phyloP scores from a whole-genome alignment of 2,113 vertebrate species.

The Hepsetus odoe region DNA sequence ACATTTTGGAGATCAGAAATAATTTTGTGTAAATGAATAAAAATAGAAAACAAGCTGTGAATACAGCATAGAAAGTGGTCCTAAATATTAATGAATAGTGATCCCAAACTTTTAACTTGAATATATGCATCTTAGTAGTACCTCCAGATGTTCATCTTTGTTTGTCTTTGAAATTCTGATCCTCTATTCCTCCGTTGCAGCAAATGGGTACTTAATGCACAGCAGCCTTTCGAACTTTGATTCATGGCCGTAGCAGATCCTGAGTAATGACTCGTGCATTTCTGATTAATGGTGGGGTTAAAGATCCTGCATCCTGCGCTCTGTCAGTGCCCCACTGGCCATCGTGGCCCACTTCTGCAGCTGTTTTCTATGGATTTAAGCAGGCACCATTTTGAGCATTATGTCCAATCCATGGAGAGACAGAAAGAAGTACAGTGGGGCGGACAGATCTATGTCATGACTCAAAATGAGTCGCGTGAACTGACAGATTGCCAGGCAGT shows the following conservation, averaged over 20 bases:
- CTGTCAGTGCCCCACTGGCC: background rate
- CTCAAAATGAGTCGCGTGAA: constrained; percentile 5
- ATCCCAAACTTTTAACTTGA: too few species aligned
- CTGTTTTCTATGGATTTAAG: constrained; percentile 1
- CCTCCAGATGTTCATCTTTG: background rate
- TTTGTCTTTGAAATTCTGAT: background rate
- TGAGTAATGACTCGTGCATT: constrained; percentile 16
- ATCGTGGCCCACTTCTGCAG: background rate
- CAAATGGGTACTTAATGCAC: background rate
- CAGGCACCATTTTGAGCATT: background rate
- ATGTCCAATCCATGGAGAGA: background rate
- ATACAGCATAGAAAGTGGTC: too few species aligned
- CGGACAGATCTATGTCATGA: background rate
- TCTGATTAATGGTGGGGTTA: constrained; percentile 30
- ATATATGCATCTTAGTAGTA: too few species aligned
- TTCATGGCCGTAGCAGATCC: background rate
- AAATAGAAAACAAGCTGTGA: too few species aligned
- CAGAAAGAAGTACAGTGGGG: background rate
- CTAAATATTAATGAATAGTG: too few species aligned
- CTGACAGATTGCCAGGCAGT: constrained; percentile 34
- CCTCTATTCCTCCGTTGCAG: background rate
- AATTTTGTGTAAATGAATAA: too few species aligned
- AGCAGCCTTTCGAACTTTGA: background rate
- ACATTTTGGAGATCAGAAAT: too few species aligned
- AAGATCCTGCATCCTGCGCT: background rate